phyloP scores from a whole-genome alignment of 2,113 vertebrate genomes.

The Notothenia coriiceps region DNA sequence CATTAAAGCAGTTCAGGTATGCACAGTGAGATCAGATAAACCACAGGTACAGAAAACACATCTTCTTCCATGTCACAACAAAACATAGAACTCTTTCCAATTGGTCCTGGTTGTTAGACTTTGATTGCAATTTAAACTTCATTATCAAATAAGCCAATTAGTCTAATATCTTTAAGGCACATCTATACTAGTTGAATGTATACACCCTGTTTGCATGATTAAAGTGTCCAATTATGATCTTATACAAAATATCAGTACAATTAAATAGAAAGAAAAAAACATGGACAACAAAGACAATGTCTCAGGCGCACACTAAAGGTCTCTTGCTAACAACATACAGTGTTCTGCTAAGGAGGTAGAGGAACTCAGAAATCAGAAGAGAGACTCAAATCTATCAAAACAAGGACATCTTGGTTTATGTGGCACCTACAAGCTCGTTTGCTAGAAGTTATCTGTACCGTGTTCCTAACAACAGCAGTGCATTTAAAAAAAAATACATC shows the following conservation, averaged over 20 bases:
- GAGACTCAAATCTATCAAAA: constrained; percentile 3
- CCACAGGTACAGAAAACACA: neutral
- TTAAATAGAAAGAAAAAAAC: constrained; percentile 1
- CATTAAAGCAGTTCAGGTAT: neutral
- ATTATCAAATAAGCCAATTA: too few relatives aligned
- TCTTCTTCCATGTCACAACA: neutral
- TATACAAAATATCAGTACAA: neutral
- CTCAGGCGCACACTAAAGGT: neutral
- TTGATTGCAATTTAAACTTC: neutral
- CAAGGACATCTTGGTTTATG: neutral
- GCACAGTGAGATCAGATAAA: constrained; percentile 9
- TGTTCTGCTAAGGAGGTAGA: constrained; percentile 36
- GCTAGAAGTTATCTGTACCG: neutral
- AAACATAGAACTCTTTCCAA: constrained; percentile 9
- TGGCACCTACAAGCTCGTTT: neutral
- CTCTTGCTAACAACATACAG: constrained; percentile 7
- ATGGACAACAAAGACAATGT: neutral
- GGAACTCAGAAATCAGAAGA: neutral
- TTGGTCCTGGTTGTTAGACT: neutral
- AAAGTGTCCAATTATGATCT: neutral
- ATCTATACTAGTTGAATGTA: constrained; percentile 3
- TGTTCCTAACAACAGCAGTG: neutral
- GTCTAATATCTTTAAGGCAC: constrained; percentile 59
- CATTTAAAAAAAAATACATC: neutral
- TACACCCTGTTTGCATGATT: neutral